A percentile compares a stretch with the other conserved stretches of the same genome.
These are phyloP conservation scores for Steinernema feltiae DNA, from an alignment of 1,140 invertebrate species.

Conservation along the genomic window DNA sequence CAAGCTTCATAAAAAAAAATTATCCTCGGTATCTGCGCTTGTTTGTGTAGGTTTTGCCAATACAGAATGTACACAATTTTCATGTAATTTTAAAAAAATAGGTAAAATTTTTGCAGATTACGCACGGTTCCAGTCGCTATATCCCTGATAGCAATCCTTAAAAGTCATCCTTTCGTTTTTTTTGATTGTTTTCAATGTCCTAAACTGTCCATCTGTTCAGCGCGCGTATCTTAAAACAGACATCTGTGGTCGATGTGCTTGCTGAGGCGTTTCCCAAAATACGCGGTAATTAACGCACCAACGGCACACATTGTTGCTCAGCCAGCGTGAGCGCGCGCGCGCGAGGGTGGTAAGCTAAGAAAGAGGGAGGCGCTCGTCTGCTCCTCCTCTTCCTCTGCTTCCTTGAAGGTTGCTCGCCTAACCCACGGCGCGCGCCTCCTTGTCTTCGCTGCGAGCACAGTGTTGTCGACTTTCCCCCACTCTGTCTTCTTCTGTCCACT, in stretches of 20 bases:
- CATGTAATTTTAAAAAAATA: too few relatives aligned
- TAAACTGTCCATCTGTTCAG: background rate
- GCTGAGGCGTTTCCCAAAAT: background rate
- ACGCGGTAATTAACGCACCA: conserved; percentile 10
- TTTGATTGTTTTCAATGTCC: background rate
- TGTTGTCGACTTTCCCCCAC: background rate
- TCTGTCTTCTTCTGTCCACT: background rate
- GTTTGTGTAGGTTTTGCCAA: background rate
- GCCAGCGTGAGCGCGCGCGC: background rate
- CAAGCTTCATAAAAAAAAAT: background rate
- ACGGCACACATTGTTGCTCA: conserved; percentile 4
- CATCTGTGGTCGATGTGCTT: background rate
- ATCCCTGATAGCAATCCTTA: too few relatives aligned
- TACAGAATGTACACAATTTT: background rate
- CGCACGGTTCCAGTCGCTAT: too few relatives aligned
- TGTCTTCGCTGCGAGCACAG: background rate
- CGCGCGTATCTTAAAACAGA: background rate
- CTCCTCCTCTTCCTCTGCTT: background rate
- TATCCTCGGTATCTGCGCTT: background rate
- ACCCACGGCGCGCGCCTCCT: background rate
- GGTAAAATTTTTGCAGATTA: too few relatives aligned
- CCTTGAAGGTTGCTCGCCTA: background rate
- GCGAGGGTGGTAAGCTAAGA: background rate
- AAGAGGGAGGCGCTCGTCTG: background rate
- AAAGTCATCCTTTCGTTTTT: too few relatives aligned